phyloP scores from a whole-genome alignment of 2,113 vertebrate species.

The Onychostoma macrolepis region DNA sequence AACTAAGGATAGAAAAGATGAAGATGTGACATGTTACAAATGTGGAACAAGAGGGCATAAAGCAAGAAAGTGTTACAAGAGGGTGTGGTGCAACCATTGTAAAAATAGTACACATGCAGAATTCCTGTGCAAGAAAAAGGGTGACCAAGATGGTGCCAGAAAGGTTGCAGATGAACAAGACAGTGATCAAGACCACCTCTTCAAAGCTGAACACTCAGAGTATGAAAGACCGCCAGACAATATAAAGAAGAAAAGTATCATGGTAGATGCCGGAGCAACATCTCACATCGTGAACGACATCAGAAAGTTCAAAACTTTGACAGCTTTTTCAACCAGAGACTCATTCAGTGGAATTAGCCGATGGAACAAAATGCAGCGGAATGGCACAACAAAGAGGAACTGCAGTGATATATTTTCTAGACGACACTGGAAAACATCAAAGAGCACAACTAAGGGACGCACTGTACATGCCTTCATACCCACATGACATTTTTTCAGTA shows the following conservation, averaged over 20 bases:
- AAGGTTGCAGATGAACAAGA: not conserved
- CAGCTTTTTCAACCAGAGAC: constrained; percentile 29
- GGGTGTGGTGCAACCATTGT: not conserved
- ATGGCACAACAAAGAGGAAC: constrained; percentile 30
- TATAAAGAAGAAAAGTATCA: constrained; percentile 36
- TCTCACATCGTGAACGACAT: constrained; percentile 45
- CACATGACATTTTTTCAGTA: constrained; percentile 51
- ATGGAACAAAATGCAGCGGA: constrained; percentile 28
- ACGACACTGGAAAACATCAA: not conserved
- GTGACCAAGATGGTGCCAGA: not conserved
- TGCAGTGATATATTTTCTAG: not conserved
- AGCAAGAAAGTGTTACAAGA: not conserved
- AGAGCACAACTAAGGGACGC: constrained; percentile 25
- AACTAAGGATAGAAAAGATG: not conserved
- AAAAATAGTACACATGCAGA: constrained; percentile 9
- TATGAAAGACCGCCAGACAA: not conserved
- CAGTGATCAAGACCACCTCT: constrained; percentile 31
- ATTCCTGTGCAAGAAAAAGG: not conserved
- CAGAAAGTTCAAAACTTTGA: constrained; percentile 17
- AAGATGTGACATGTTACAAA: constrained; percentile 21
- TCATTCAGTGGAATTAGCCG: constrained; percentile 40
- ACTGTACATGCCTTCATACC: constrained; percentile 44
- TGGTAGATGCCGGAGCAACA: constrained; percentile 23
- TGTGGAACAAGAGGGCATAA: constrained; percentile 41
- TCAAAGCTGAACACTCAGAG: constrained; percentile 13